Conservation (phyloP, 2,113 vertebrate species). For the Leptocoma aspasia region DNA sequence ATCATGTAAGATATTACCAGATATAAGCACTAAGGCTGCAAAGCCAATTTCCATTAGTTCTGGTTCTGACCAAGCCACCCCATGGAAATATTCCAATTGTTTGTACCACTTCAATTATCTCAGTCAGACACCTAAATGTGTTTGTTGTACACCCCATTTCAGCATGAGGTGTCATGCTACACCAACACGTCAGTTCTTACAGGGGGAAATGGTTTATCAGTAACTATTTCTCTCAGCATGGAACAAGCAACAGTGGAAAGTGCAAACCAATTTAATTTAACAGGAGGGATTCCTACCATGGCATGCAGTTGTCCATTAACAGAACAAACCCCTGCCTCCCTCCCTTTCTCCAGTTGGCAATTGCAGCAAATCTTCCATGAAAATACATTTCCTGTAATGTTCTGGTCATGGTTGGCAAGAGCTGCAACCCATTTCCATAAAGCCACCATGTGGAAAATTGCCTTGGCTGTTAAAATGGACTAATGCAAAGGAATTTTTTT, state of each 20-base stretch:
- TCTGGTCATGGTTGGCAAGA: constrained; percentile 79
- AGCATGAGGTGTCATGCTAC: not conserved
- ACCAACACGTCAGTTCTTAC: not conserved
- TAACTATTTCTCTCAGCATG: constrained; percentile 1
- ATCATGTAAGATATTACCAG: not conserved
- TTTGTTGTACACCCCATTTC: not conserved
- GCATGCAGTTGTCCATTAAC: constrained; percentile 85
- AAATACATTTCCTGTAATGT: constrained; percentile 94
- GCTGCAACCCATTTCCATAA: constrained; percentile 77
- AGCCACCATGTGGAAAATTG: constrained; percentile 85
- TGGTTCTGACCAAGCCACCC: not conserved
- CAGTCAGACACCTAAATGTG: not conserved
- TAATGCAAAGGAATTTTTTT: constrained; percentile 71
- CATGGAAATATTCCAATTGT: not conserved
- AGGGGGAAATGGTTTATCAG: not conserved
- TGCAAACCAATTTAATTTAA: constrained; percentile 66
- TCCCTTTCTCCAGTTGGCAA: constrained; percentile 81
- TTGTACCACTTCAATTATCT: not conserved
- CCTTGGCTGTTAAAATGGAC: constrained; percentile 85
- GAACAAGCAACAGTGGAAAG: constrained; percentile 43
- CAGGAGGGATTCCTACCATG: constrained; percentile 67
- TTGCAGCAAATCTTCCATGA: constrained; percentile 92
- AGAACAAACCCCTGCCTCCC: constrained; percentile 67
- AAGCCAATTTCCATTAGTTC: constrained; percentile 19
- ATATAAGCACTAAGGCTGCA: not conserved